These are phyloP conservation scores for Cheilosia impressa DNA, from an alignment of 2,888 invertebrate genomes.

Conservation along the genomic window DNA sequence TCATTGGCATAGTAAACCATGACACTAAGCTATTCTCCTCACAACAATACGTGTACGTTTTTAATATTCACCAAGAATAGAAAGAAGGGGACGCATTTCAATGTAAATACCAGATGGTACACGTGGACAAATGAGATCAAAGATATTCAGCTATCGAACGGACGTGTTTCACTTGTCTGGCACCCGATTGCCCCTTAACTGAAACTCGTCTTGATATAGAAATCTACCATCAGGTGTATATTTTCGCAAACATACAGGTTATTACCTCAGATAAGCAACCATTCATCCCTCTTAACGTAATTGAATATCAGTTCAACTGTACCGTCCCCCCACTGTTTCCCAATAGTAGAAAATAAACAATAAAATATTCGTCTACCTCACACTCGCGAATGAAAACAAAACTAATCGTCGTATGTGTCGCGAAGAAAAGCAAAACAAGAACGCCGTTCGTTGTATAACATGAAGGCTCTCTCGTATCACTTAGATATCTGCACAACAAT, in stretches of 20 bases:
- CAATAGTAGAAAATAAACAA: conserved; percentile 2
- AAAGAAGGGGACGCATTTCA: too few species aligned
- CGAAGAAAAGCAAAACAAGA: background rate
- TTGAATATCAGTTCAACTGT: conserved; percentile 6
- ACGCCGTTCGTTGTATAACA: conserved; percentile 1
- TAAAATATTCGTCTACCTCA: conserved; percentile 2
- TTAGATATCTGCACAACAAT: conserved; percentile 12
- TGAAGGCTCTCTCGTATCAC: background rate
- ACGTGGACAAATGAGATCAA: conserved; percentile 8
- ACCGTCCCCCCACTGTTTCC: conserved; percentile 11
- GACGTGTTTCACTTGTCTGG: background rate
- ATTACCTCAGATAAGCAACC: conserved; percentile 16
- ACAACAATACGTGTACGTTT: too few species aligned
- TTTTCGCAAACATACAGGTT: background rate
- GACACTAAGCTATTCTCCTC: too few species aligned
- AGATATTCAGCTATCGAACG: background rate
- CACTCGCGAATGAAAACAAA: conserved; percentile 36
- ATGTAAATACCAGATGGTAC: background rate
- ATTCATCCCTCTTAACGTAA: conserved; percentile 13
- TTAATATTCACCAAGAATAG: too few species aligned
- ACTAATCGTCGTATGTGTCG: conserved; percentile 5
- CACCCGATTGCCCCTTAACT: background rate
- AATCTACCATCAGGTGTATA: background rate
- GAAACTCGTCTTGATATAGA: background rate
- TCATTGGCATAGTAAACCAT: background rate